Conservation (phyloP, 2,797 vertebrate genomes). For the Lates japonicus region DNA sequence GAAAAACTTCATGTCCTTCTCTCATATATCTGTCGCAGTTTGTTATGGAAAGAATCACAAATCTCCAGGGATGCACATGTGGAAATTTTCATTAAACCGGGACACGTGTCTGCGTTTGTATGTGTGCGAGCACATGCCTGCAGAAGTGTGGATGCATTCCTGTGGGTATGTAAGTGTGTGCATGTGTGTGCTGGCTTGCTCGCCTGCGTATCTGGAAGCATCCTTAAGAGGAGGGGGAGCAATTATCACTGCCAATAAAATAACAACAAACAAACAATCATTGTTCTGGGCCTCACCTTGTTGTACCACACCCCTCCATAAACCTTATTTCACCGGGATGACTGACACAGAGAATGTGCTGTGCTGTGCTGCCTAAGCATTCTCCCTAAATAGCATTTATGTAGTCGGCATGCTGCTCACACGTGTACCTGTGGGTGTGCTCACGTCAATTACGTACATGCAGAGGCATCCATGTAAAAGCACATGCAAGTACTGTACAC, state of each 20-base stretch:
- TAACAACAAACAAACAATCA: slow-evolving; percentile 85
- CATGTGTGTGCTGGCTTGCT: slow-evolving; percentile 75
- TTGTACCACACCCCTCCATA: slow-evolving; percentile 81
- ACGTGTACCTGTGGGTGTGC: slow-evolving; percentile 58
- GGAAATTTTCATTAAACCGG: slow-evolving; percentile 54
- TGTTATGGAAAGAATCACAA: slow-evolving; percentile 31
- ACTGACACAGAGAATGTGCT: slow-evolving; percentile 83
- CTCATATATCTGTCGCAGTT: slow-evolving; percentile 18
- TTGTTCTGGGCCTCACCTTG: slow-evolving; percentile 85
- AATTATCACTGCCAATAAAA: slow-evolving; percentile 87
- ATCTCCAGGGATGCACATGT: slow-evolving; percentile 45
- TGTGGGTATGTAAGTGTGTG: slow-evolving; percentile 78
- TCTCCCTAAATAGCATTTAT: slow-evolving; percentile 79
- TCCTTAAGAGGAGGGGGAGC: slow-evolving; percentile 74
- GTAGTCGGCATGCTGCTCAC: slow-evolving; percentile 63
- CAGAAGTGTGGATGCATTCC: slow-evolving; percentile 68
- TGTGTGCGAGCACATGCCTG: slow-evolving; percentile 32
- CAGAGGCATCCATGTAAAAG: slow-evolving; percentile 27
- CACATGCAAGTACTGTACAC: slow-evolving; percentile 20
- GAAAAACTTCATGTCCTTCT: not conserved
- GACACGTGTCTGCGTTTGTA: slow-evolving; percentile 24
- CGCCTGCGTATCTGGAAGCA: slow-evolving; percentile 64
- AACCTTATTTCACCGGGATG: slow-evolving; percentile 76
- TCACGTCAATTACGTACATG: slow-evolving; percentile 34
- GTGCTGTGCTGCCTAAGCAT: slow-evolving; percentile 87